These are phyloP conservation scores for Seriola dumerili DNA, from an alignment of 2,113 vertebrate species.

Conservation along the genomic window DNA sequence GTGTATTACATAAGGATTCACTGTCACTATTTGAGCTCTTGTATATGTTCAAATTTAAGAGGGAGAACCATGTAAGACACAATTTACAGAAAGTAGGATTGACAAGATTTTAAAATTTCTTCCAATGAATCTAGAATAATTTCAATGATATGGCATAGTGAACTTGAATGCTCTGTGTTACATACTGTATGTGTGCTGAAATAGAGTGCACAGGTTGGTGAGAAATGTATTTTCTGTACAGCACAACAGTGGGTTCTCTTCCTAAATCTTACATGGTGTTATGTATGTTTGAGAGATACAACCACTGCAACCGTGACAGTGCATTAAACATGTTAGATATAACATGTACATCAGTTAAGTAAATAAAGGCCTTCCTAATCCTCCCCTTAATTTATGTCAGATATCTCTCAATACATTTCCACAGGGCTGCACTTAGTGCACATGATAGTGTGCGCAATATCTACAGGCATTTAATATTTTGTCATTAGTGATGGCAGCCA, in stretches of 20 bases:
- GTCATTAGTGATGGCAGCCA: neutral
- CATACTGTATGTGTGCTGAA: too few relatives aligned
- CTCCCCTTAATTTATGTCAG: neutral
- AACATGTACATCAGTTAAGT: neutral
- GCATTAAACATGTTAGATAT: neutral
- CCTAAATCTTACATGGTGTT: neutral
- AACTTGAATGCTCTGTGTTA: neutral
- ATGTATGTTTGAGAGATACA: neutral
- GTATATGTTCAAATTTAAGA: neutral
- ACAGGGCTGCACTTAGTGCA: neutral
- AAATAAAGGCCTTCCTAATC: neutral
- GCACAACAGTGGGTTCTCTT: neutral
- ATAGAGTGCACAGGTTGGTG: neutral
- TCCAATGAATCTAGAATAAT: neutral
- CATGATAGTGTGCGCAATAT: neutral
- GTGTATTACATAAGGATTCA: neutral
- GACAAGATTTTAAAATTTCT: neutral
- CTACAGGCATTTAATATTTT: neutral
- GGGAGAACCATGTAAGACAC: neutral
- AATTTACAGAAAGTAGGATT: neutral
- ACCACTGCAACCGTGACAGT: neutral
- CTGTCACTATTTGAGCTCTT: neutral
- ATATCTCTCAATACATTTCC: neutral
- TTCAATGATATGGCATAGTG: neutral
- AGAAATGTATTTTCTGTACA: slow-evolving; percentile 12